These are phyloP conservation scores for Brachionus paranguensis DNA, from an alignment of 1,140 invertebrate genomes.

Conservation along the genomic window DNA sequence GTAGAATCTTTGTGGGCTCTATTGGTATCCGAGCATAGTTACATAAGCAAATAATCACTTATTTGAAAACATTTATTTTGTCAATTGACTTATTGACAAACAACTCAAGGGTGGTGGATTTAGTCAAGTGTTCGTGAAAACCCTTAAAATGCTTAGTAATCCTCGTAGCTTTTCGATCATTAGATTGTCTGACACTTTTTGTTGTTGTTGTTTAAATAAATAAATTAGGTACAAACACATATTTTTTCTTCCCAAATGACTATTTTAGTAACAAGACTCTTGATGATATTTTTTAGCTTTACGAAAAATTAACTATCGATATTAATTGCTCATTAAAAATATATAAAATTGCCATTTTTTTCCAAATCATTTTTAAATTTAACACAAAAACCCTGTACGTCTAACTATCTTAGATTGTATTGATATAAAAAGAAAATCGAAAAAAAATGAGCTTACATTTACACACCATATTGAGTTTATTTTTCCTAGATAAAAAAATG, in stretches of 20 bases:
- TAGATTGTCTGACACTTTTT: not conserved
- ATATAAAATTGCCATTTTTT: not conserved
- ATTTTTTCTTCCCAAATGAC: not conserved
- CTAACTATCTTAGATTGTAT: not conserved
- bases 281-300: constrained; percentile 4
- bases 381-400: not conserved
- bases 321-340: constrained; percentile 30
- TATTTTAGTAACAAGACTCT: not conserved
- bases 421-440: not conserved
- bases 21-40: not conserved
- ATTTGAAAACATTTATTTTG: not conserved
- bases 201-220: not conserved
- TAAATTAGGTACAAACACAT: not conserved
- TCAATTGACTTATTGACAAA: not conserved
- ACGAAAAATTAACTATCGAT: constrained; percentile 5
- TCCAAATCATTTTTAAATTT: constrained; percentile 8
- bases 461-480: not conserved
- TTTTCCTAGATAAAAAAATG: not conserved
- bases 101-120: not conserved
- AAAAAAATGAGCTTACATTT: not conserved
- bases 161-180: not conserved
- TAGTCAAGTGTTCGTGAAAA: not conserved
- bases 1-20: not conserved
- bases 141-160: not conserved
- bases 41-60: not conserved